Evolutionary conservation across 2,113 vertebrate genomes (phyloP).

Genomic region (Symphodus melops): DNA sequence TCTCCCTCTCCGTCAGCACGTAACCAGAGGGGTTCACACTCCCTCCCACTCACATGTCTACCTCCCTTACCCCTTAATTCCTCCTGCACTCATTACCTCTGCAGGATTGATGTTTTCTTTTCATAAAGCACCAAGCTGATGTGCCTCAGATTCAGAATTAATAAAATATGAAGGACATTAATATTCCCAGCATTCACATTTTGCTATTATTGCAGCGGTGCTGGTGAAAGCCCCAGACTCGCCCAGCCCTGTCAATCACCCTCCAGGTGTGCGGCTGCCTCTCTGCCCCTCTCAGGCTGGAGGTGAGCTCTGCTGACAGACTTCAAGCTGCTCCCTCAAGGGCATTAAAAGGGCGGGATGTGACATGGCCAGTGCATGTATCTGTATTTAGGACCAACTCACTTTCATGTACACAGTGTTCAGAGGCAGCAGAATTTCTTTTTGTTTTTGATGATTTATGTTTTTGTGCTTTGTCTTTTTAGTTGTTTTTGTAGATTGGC

Average conservation of each 20-base stretch:
- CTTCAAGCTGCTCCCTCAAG: slow-evolving; percentile 68
- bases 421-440: neutral
- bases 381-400: slow-evolving; percentile 38
- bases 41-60: slow-evolving; percentile 27
- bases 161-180: slow-evolving; percentile 85
- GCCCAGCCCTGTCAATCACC: slow-evolving; percentile 73
- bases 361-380: slow-evolving; percentile 39
- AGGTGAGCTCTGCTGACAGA: slow-evolving; percentile 72
- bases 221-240: slow-evolving; percentile 46
- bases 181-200: slow-evolving; percentile 73
- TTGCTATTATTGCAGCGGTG: slow-evolving; percentile 70
- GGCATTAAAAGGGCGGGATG: slow-evolving; percentile 66
- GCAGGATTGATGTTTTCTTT: slow-evolving; percentile 81
- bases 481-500: neutral
- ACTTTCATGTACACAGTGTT: slow-evolving; percentile 19
- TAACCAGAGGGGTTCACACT: slow-evolving; percentile 62
- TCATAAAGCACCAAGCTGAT: slow-evolving; percentile 71
- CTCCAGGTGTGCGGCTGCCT: slow-evolving; percentile 42
- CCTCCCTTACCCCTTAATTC: slow-evolving; percentile 56
- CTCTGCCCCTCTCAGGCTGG: slow-evolving; percentile 63
- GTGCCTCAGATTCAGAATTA: slow-evolving; percentile 76
- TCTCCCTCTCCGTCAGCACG: slow-evolving; percentile 56
- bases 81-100: slow-evolving; percentile 72
- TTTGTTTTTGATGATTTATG: slow-evolving; percentile 24
- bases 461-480: neutral